These are phyloP conservation scores for Micrastur ruficollis DNA, from an alignment of 2,797 vertebrate genomes.

Conservation along the genomic window DNA sequence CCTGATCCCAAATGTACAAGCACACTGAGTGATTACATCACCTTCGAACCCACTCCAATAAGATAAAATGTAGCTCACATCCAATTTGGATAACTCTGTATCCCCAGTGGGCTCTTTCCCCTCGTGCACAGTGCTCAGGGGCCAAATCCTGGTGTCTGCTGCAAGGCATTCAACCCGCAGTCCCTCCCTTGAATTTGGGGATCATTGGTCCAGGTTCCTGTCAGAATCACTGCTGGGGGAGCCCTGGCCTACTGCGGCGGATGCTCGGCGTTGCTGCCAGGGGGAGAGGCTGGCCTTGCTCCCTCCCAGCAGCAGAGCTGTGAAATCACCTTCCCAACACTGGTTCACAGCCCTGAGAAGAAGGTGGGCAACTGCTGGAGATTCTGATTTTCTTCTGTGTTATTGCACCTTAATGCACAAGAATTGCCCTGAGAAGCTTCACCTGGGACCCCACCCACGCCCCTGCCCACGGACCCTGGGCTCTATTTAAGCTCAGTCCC, in stretches of 20 bases:
- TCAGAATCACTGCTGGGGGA: not conserved
- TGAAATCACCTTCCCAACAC: not conserved
- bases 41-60: not conserved
- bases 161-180: not conserved
- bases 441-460: not conserved
- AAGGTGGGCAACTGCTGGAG: not conserved
- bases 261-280: rapidly evolving
- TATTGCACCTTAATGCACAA: not conserved
- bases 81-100: not conserved
- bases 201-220: not conserved
- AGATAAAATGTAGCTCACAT: slow-evolving; percentile 7
- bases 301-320: not conserved
- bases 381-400: not conserved
- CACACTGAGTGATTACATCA: slow-evolving; percentile 56
- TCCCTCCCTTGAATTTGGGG: not conserved
- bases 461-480: not conserved
- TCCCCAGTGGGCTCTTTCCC: not conserved
- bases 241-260: rapidly evolving
- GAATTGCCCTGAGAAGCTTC: too few species aligned
- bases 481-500: not conserved
- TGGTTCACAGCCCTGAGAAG: not conserved
- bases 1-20: not conserved
- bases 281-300: not conserved
- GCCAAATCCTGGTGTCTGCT: not conserved
- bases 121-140: rapidly evolving